Base-by-base conservation (phyloP, 2,888 invertebrate genomes). In the Acronicta aceris region DNA sequence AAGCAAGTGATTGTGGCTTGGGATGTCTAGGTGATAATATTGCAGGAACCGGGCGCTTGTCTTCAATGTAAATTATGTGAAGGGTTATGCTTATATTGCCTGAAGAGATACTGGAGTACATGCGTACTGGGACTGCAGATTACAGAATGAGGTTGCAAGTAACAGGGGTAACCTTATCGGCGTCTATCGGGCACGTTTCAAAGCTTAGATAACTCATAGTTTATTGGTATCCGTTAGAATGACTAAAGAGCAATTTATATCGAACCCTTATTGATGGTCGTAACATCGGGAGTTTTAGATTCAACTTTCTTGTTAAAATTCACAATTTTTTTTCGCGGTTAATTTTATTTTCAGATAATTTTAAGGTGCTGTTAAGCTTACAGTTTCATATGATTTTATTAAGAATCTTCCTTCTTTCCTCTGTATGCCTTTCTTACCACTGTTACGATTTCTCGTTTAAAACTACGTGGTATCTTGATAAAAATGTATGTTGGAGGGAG, bases 1-100 rank as follows among this genome's bases (percentile, higher is more conserved):
- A 53, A 64, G 53, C 69, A 68, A 71, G 60, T 76, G 65, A 71
- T 71, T 73, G 63, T 69, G 47, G 55, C 58, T 62, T 56, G 21
- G 33, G 45, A 70, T 75, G 72, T 60, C 57, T 67, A 71, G 76
- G 76, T 81, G 76, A 83, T 83, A 70, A 81, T 71, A 64, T 56
- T 49, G 41, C 43, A 62, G 59, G 49, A 42, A 45, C 42, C 3
- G 13, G 36, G 41, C 53, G 33, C 66, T 56, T 55, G 52, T 53
- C 53, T 50, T 27, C 10, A 27, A 17, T 42, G 30, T 55, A 57
- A 53, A 61, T 70, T 70, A 72, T 72, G 50, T 68, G 57, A 48
- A 73, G 33, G 61, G 68, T 57, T 42, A 48, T 47, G 12, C 30
- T 7, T 49, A 4, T 21, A 48, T 55, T 59, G 67, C 55, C 67